Evolutionary conservation across 2,113 vertebrate genomes (phyloP).

Genomic region (Corythornis madagascariensis): DNA sequence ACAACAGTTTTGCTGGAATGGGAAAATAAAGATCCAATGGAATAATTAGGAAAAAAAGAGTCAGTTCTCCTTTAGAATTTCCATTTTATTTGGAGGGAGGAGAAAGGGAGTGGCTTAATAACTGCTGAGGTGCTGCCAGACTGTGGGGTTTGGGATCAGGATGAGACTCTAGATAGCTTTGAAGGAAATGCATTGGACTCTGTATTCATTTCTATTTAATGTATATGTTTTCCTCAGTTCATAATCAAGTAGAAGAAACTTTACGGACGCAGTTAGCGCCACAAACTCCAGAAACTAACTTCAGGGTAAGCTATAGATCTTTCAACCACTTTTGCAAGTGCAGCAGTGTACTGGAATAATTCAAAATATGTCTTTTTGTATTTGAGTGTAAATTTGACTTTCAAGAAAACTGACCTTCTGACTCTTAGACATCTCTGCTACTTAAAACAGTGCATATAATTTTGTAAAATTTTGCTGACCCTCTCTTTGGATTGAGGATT

Average conservation of each 20-base stretch:
- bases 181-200: slow-evolving; percentile 66
- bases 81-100: neutral
- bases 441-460: slow-evolving; percentile 33
- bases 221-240: slow-evolving; percentile 79
- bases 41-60: neutral
- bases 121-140: neutral
- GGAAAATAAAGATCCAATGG: neutral
- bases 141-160: slow-evolving; percentile 27
- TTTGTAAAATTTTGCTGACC: slow-evolving; percentile 34
- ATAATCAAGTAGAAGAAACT: slow-evolving; percentile 86
- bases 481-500: slow-evolving; percentile 51
- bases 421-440: slow-evolving; percentile 49
- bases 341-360: slow-evolving; percentile 52
- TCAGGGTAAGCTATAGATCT: slow-evolving; percentile 81
- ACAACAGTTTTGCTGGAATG: neutral
- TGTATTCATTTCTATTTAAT: slow-evolving; percentile 79
- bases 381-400: slow-evolving; percentile 64
- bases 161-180: slow-evolving; percentile 34
- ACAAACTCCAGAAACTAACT: slow-evolving; percentile 86
- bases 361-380: slow-evolving; percentile 48
- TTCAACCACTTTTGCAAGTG: slow-evolving; percentile 66
- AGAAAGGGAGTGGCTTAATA: neutral
- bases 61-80: neutral
- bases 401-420: slow-evolving; percentile 53
- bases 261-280: slow-evolving; percentile 83